Base-by-base conservation (phyloP, 2,888 invertebrate genomes). In the Ichneumon xanthorius region DNA sequence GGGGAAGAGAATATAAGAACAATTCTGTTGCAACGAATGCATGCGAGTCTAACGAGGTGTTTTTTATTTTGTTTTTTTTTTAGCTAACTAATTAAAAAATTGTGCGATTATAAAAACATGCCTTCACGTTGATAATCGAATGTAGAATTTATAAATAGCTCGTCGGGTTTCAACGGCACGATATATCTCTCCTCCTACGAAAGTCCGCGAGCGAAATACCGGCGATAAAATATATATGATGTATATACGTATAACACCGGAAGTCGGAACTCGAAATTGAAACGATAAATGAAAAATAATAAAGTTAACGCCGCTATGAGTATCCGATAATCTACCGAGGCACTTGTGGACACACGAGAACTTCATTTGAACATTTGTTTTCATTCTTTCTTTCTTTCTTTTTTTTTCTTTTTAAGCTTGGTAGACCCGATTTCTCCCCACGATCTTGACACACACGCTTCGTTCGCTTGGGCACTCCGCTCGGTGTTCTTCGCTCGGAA, bases 261-360 rank as follows among this genome's bases (percentile, higher is more conserved):
- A 70, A 48, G 48, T 63, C 16, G 73, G 45, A 26, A 50, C 50
- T 70, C 76, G 70, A 55, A 61, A 22, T 77, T n/a, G 14, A 55
- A 22, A 19, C 6, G 37, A 22, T 14, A 55, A 78, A 45, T 14
- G 55, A 61, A 71, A 22, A 9, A 45, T 16, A 78, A 58, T n/a
- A 6, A 78, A 61, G 11, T n/a, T n/a, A 78, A 78, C 55, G 26
- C 19, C 45, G 37, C n/a, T 0, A 50, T 33, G 65, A 71, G 40
- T 45, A 50, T 73, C 78, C 58, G 72, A 82, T 67, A 61, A 76
- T 81, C 50, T 77, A 82, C 48, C 67, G 67, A 82, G 77, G 65
- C 77, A 72, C 72, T 78, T 67, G 77, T 50, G 67, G 67, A 67
- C 53, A 50, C 71, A 30, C 82, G 67, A 68, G 37, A 53, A 78